Evolutionary conservation across 1,140 invertebrate genomes (phyloP).

Genomic region (Hyphantria cunea): DNA sequence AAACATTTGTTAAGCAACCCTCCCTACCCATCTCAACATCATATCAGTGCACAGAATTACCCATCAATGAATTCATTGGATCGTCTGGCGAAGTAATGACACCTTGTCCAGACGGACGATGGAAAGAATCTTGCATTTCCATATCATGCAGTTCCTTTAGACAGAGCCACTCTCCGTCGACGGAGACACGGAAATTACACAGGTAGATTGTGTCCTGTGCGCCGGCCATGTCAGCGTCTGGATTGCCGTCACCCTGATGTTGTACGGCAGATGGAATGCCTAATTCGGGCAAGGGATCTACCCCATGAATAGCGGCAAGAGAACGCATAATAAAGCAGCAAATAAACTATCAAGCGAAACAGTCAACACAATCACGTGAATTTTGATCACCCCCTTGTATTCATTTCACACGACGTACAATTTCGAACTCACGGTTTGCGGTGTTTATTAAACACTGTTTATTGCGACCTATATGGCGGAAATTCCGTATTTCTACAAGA

Average conservation of each 20-base stretch:
- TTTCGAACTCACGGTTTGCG: constrained; percentile 35
- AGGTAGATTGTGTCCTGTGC: constrained; percentile 98
- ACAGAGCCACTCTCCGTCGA: constrained; percentile 99
- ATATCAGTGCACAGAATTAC: constrained; percentile 49
- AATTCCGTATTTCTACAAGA: constrained; percentile 3
- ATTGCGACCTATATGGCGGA: not conserved
- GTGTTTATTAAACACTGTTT: constrained; percentile 19
- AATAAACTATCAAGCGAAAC: constrained; percentile 76
- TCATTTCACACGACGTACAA: constrained; percentile 50
- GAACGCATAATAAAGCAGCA: constrained; percentile 79
- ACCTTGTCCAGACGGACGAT: constrained; percentile 80
- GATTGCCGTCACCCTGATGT: constrained; percentile 47
- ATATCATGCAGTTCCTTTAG: constrained; percentile 96
- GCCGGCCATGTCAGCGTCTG: constrained; percentile 86
- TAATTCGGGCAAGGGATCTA: constrained; percentile 69
- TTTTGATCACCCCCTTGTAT: constrained; percentile 60
- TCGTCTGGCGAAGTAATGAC: constrained; percentile 82
- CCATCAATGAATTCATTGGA: constrained; percentile 78
- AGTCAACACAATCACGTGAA: constrained; percentile 51
- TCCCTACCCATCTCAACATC: no score
- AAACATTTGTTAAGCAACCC: not conserved
- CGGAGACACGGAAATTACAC: constrained; percentile 98
- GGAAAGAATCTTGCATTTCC: constrained; percentile 88
- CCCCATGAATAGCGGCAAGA: constrained; percentile 67
- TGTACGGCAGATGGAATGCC: constrained; percentile 63